Base-by-base conservation (phyloP, 2,888 invertebrate species). In the Creontiades dilutus region DNA sequence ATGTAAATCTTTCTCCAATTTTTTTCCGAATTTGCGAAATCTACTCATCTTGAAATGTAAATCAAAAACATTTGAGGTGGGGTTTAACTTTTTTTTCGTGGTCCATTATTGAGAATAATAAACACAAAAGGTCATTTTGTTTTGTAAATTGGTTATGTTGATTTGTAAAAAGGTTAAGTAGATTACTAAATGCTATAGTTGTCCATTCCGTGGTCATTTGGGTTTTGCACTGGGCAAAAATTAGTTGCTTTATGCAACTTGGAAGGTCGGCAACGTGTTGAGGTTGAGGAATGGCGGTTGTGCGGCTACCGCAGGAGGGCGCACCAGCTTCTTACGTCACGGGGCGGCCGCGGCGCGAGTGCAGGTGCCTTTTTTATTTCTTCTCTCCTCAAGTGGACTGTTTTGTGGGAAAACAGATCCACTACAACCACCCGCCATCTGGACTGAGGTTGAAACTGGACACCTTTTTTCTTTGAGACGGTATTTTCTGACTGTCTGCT, bases 351-450 rank as follows among this genome's bases (percentile, higher is more conserved):
- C 52, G 52, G 61, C 61, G 61, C n/a, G 61, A 19, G 61, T 23
- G 68, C 27, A 68, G 68, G 19, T 16, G 61, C 27, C 11, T 68
- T 68, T 68, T 68, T 68, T 68, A 3, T 19, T 61, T n/a, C 27
- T 23, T 23, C 4, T 68, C 27, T 12, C 7, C 23, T 68, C 23
- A 23, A 68, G 27, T 19, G 7, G 27, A 27, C 19, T 27, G 19
- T 19, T 68, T 61, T 68, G 68, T 68, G 68, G 68, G 68, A 68
- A 68, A 68, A 68, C 68, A 19, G 68, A 68, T 68, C 68, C 68
- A 23, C 52, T 52, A 23, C 68, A 68, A 68, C 68, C 68, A 68
- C 68, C 68, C 68, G 68, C 68, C 68, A 68, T 68, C 68, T 68
- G 68, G 68, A 68, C 68, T 68, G 23, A 7, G 68, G 9, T 23